phyloP scores from a whole-genome alignment of 2,797 vertebrate species.

The Sciurus vulgaris region DNA sequence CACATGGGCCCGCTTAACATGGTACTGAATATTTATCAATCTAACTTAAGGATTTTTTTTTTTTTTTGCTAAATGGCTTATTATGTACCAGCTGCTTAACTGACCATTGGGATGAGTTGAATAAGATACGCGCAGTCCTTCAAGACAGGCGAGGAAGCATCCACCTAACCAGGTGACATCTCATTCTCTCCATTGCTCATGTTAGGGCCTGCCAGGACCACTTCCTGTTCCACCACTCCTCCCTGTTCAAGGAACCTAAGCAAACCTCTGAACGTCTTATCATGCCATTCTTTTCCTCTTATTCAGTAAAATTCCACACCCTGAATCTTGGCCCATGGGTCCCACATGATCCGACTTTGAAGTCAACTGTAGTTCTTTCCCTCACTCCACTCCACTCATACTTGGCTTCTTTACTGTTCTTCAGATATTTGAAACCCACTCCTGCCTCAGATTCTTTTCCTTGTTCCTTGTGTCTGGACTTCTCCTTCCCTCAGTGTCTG shows the following conservation, averaged over 20 bases:
- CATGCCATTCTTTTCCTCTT: not conserved
- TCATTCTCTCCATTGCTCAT: too few species aligned
- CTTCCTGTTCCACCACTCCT: not conserved
- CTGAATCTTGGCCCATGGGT: not conserved
- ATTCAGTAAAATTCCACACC: not conserved
- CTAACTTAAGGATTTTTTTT: not conserved
- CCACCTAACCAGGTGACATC: too few species aligned
- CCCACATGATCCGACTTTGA: not conserved
- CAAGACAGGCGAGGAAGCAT: not conserved
- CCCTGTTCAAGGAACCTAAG: not conserved
- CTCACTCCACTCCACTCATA: not conserved
- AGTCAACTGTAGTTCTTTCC: not conserved
- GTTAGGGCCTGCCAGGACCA: too few species aligned
- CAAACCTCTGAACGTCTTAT: not conserved
- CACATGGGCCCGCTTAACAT: not conserved
- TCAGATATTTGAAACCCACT: not conserved
- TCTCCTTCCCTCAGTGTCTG: not conserved
- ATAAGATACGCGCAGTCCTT: not conserved
- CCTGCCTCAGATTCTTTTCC: not conserved
- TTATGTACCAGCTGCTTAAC: not conserved
- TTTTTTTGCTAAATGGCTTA: not conserved
- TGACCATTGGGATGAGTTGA: not conserved
- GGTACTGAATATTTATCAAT: not conserved
- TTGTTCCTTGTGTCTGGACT: not conserved
- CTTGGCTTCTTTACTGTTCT: not conserved